A percentile compares a stretch with the other conserved stretches of the same genome.
Conservation (phyloP, 2,113 vertebrate species). For the Xiphophorus maculatus region DNA sequence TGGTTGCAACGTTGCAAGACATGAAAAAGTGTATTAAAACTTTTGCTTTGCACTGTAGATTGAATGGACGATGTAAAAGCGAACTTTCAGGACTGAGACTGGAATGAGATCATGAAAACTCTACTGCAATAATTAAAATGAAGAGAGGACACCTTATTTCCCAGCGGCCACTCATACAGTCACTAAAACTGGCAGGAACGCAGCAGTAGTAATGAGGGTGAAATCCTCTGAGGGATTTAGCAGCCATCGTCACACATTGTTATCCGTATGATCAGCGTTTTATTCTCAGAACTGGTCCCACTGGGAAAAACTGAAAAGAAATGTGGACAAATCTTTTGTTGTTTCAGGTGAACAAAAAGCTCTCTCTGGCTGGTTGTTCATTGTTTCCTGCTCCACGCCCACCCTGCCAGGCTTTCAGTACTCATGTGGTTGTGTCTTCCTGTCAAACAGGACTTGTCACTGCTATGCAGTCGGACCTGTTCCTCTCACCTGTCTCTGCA, state of each 20-base stretch:
- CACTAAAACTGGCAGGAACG: slow-evolving; percentile 16
- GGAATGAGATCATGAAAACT: not conserved
- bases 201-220: not conserved
- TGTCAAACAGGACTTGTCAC: slow-evolving; percentile 32
- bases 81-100: slow-evolving; percentile 9
- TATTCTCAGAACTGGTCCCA: slow-evolving; percentile 25
- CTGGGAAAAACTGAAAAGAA: slow-evolving; percentile 15
- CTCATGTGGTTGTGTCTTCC: slow-evolving; percentile 47
- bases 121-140: slow-evolving; percentile 24
- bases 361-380: slow-evolving; percentile 29
- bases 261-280: slow-evolving; percentile 18
- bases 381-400: slow-evolving; percentile 44
- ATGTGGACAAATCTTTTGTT: slow-evolving; percentile 16
- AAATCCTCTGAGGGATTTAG: slow-evolving; percentile 6
- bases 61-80: slow-evolving; percentile 12
- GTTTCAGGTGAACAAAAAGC: slow-evolving; percentile 24
- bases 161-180: slow-evolving; percentile 9
- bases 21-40: too few relatives aligned
- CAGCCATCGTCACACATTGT: slow-evolving; percentile 6
- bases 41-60: not conserved
- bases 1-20: too few relatives aligned
- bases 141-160: slow-evolving; percentile 16
- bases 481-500: slow-evolving; percentile 40
- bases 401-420: slow-evolving; percentile 9
- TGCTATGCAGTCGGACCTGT: slow-evolving; percentile 59